Percentiles rank a stretch among this genome's conserved stretches.
phyloP scores from a whole-genome alignment of 2,113 vertebrate species.

The Cinclus mexicanus region DNA sequence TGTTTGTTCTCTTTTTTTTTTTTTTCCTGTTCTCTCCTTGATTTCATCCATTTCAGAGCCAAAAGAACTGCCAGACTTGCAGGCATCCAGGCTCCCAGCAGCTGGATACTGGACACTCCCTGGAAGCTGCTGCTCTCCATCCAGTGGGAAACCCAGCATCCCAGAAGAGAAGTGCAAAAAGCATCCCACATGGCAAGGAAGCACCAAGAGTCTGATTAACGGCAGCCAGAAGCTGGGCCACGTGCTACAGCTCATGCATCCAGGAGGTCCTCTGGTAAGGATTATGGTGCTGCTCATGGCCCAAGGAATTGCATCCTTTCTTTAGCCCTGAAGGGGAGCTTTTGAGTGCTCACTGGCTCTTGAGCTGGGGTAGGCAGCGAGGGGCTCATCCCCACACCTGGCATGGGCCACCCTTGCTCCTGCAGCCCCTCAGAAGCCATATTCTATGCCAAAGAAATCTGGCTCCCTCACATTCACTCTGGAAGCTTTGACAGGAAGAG shows the following conservation, averaged over 20 bases:
- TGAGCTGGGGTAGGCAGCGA: rapidly evolving
- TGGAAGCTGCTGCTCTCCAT: background rate
- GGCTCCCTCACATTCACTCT: background rate
- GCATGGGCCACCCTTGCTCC: background rate
- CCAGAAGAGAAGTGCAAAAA: rapidly evolving
- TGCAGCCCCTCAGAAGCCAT: background rate
- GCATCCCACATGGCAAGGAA: rapidly evolving
- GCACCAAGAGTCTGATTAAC: background rate
- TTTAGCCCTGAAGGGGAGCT: background rate
- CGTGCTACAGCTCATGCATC: background rate
- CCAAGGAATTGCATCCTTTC: background rate
- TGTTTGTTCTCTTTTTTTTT: background rate
- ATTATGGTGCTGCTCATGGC: background rate
- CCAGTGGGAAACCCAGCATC: background rate
- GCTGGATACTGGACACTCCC: background rate
- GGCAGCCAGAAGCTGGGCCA: background rate
- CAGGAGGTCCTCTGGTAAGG: background rate
- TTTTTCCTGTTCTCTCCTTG: background rate
- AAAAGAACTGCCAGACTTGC: background rate
- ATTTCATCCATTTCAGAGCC: background rate
- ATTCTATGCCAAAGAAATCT: background rate
- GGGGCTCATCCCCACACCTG: background rate
- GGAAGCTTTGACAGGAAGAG: background rate
- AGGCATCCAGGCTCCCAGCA: background rate
- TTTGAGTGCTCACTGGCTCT: background rate